phyloP scores from a whole-genome alignment of 2,113 vertebrate genomes.

The Cheirogaleus medius region DNA sequence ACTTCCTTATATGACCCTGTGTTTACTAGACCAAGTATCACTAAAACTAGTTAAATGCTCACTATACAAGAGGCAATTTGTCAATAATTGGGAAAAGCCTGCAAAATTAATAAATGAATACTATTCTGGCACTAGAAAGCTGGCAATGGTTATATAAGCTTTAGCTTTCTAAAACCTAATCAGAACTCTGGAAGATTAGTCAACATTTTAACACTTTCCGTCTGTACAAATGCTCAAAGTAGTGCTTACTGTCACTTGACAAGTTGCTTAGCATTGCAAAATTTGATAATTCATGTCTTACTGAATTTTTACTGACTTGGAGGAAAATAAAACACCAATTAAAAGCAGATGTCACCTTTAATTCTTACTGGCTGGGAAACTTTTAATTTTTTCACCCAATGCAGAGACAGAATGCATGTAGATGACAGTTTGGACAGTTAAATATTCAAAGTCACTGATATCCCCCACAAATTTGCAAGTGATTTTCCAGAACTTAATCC shows the following conservation, averaged over 20 bases:
- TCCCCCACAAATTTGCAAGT: slow-evolving; percentile 53
- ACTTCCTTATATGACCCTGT: neutral
- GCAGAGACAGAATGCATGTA: neutral
- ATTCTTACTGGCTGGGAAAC: slow-evolving; percentile 71
- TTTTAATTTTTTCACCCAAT: slow-evolving; percentile 44
- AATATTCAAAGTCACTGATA: slow-evolving; percentile 62
- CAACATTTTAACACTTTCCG: slow-evolving; percentile 92
- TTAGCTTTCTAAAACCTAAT: slow-evolving; percentile 16
- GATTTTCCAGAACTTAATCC: slow-evolving; percentile 69
- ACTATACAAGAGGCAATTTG: neutral
- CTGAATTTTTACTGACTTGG: slow-evolving; percentile 76
- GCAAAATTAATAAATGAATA: slow-evolving; percentile 38
- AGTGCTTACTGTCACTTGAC: slow-evolving; percentile 85
- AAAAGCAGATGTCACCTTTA: slow-evolving; percentile 82
- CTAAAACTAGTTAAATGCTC: neutral
- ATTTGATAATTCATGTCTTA: slow-evolving; percentile 79
- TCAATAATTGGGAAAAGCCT: slow-evolving; percentile 12
- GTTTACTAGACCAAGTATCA: neutral
- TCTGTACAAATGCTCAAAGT: slow-evolving; percentile 87
- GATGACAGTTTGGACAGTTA: slow-evolving; percentile 71
- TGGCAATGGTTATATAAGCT: neutral
- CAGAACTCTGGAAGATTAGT: slow-evolving; percentile 90
- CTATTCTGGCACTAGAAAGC: slow-evolving; percentile 38
- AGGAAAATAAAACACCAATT: slow-evolving; percentile 80
- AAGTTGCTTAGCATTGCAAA: slow-evolving; percentile 77